Conservation (phyloP, 2,888 invertebrate genomes). For the Tyria jacobaeae region DNA sequence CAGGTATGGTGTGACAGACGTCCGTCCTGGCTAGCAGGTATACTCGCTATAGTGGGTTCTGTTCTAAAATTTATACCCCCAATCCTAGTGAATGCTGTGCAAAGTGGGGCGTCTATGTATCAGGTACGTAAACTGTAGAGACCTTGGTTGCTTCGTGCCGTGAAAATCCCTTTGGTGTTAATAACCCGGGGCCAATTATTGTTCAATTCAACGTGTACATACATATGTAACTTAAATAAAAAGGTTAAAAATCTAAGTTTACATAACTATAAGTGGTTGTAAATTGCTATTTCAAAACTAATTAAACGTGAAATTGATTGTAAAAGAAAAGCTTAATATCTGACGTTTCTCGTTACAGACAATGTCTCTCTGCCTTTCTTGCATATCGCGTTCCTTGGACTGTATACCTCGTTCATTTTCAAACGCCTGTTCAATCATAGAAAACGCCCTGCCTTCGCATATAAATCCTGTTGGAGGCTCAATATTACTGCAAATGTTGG, state of each 20-base stretch:
- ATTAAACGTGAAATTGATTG: no score
- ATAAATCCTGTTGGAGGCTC: constrained; percentile 90
- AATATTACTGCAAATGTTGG: constrained; percentile 90
- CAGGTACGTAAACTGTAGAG: constrained; percentile 81
- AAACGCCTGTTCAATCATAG: constrained; percentile 87
- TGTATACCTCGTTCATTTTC: constrained; percentile 88
- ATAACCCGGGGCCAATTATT: no score
- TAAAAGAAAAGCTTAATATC: neutral
- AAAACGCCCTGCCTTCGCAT: constrained; percentile 90
- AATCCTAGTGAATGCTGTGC: constrained; percentile 89
- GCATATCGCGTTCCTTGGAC: constrained; percentile 89
- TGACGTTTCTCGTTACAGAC: constrained; percentile 70
- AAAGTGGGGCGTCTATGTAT: constrained; percentile 92
- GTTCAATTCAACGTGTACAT: no score
- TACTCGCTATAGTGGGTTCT: constrained; percentile 88
- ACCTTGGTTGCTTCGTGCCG: no score
- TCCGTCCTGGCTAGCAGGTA: constrained; percentile 92
- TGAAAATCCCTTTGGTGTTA: no score
- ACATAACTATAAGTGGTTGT: no score
- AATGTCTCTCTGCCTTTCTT: constrained; percentile 91
- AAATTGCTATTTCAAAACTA: no score
- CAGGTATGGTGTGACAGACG: constrained; percentile 94
- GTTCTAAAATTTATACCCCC: constrained; percentile 88
- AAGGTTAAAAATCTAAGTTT: no score
- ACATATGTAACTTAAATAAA: no score